These are phyloP conservation scores for Gymnopithys bicolor DNA, from an alignment of 2,797 vertebrate species.

Conservation along the genomic window DNA sequence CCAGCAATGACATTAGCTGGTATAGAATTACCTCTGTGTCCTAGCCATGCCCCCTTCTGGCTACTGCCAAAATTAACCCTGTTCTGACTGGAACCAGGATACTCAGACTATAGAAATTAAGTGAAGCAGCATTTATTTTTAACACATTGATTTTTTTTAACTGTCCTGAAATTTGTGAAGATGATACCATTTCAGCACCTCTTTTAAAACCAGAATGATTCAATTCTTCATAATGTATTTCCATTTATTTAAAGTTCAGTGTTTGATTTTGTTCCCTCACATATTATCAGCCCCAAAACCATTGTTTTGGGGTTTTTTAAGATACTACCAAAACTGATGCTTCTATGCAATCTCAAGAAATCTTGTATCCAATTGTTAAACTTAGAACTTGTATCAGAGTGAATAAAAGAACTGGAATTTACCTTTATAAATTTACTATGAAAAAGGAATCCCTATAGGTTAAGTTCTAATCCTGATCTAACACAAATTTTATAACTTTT, in stretches of 20 bases:
- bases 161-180: neutral
- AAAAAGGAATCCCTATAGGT: neutral
- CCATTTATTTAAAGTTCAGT: conserved; percentile 48
- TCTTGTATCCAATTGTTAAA: conserved; percentile 6
- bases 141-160: neutral
- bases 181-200: neutral
- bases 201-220: neutral
- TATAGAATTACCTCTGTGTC: neutral
- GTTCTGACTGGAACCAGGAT: neutral
- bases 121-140: neutral
- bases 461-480: neutral
- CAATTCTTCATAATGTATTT: conserved; percentile 7
- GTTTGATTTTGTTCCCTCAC: conserved; percentile 38
- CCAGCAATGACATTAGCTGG: neutral
- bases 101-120: neutral
- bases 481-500: neutral
- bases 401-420: neutral
- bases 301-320: neutral
- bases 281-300: conserved; percentile 10
- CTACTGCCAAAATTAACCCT: neutral
- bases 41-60: too few relatives aligned
- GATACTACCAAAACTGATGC: neutral
- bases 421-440: neutral
- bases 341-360: conserved; percentile 39
- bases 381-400: neutral